These are phyloP conservation scores for Oncorhynchus clarkii DNA, from an alignment of 2,113 vertebrate genomes.

Conservation along the genomic window DNA sequence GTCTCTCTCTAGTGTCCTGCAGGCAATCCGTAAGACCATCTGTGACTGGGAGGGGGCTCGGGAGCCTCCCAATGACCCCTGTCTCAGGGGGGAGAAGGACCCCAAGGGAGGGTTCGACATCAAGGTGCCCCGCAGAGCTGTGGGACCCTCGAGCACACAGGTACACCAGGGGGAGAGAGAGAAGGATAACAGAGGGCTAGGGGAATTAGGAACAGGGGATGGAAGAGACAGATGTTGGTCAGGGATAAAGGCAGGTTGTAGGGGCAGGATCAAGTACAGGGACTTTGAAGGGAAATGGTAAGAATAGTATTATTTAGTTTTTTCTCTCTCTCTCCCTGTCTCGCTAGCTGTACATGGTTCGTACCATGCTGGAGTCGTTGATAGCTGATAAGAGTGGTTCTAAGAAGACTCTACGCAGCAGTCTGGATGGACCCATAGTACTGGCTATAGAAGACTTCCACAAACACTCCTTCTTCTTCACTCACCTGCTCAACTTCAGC, in stretches of 20 bases:
- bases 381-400: constrained; percentile 98
- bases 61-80: constrained; percentile 96
- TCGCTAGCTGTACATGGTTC: constrained; percentile 94
- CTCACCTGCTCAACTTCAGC: constrained; percentile 97
- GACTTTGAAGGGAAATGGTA: no score
- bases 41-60: constrained; percentile 97
- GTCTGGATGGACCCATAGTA: constrained; percentile 94
- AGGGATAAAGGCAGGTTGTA: no score
- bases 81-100: constrained; percentile 96
- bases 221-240: no score
- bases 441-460: constrained; percentile 98
- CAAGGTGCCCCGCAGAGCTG: constrained; percentile 94
- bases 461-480: constrained; percentile 98
- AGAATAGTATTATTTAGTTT: not conserved
- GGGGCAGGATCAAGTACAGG: no score
- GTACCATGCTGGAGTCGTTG: constrained; percentile 97
- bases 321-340: not conserved
- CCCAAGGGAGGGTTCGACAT: constrained; percentile 99
- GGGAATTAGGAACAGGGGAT: not conserved
- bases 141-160: constrained; percentile 98
- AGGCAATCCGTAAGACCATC: constrained; percentile 97
- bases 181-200: not conserved
- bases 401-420: constrained; percentile 96
- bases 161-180: constrained; percentile 55
- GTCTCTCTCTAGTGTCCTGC: constrained; percentile 81